Evolutionary conservation across 2,888 invertebrate genomes (phyloP), one percentile per base, ranked within the genome.

Genomic region (Pyrrhopygopsis socrates): DNA sequence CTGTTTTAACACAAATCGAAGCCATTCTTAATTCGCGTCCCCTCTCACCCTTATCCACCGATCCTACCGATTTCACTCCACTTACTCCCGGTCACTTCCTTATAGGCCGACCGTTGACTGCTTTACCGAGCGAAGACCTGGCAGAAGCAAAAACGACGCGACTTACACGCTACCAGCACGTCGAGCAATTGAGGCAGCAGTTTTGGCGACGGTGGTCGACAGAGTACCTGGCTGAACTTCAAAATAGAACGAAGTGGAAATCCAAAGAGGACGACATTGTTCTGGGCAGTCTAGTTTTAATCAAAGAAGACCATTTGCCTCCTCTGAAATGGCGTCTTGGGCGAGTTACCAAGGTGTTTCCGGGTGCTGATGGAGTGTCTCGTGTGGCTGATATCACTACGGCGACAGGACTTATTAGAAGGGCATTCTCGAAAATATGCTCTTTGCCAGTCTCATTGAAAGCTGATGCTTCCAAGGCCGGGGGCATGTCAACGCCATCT

Each of bases 141-240:
- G 58, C 65, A 11, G 74, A 81, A 13, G 9, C 50, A n/a, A 30
- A 29, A 15, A 8, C 20, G 63, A 13, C 29, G 27, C 65, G 41
- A 15, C 71, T 88, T 5, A 54, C 50, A 15, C 86, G 83, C 1
- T 86, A 78, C 54, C 83, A 86, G 34, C 41, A 54, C 27, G 73
- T 86, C 24, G 83, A 86, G 38, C 76, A 81, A 18, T 29, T 85
- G 11, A 74, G 83, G 5, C 84, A 87, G 67, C 65, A 80, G 15
- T 87, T 89, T 38, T 89, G 87, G 89, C 76, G 18, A 2, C 79
- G 81, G 1, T 91, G 88, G 91, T 76, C 75, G n/a, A 90, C 85
- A 24, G 92, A 93, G 65, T 92, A 91, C 38, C 83, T 93, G 15
- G 63, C 93, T 3, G 91, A 92, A 78, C 74, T 93, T 1, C 93